Evolutionary conservation across 2,888 invertebrate genomes (phyloP).

Genomic region (Gasteruption jaculator): DNA sequence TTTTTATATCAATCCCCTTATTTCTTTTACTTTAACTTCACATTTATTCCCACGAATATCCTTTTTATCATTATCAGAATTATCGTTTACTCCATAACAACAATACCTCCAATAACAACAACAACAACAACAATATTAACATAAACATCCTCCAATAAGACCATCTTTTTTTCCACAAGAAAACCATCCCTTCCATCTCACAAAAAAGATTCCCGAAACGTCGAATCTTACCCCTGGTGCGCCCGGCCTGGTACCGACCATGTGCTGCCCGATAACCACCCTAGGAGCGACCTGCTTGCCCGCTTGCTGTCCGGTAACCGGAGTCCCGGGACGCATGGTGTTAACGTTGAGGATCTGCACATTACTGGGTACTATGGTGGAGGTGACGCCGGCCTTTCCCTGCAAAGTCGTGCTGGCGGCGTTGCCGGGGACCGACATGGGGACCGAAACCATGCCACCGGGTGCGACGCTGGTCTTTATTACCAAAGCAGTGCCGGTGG

Average conservation of each 20-base stretch:
- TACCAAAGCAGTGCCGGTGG: conserved; percentile 49
- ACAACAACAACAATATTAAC: no score
- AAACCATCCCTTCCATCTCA: no score
- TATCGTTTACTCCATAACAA: no score
- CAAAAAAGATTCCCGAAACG: conserved; percentile 19
- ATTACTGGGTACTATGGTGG: conserved; percentile 65
- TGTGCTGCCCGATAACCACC: conserved; percentile 80
- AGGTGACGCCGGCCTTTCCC: conserved; percentile 51
- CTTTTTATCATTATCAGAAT: no score
- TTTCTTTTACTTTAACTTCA: no score
- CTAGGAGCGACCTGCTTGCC: conserved; percentile 64
- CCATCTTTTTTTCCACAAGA: no score
- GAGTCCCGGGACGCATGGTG: conserved; percentile 67
- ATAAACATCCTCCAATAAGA: no score
- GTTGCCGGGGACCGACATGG: conserved; percentile 45
- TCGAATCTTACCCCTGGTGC: conserved; percentile 68
- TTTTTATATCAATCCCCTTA: no score
- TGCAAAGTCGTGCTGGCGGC: conserved; percentile 40
- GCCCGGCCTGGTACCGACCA: conserved; percentile 76
- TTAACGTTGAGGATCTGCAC: conserved; percentile 79
- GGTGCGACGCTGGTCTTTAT: conserved; percentile 49
- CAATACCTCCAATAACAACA: no score
- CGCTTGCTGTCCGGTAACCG: conserved; percentile 69
- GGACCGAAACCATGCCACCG: conserved; percentile 49
- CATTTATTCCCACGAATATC: no score